These are phyloP conservation scores for Pygocentrus nattereri DNA, from an alignment of 2,797 vertebrate genomes.

Conservation along the genomic window DNA sequence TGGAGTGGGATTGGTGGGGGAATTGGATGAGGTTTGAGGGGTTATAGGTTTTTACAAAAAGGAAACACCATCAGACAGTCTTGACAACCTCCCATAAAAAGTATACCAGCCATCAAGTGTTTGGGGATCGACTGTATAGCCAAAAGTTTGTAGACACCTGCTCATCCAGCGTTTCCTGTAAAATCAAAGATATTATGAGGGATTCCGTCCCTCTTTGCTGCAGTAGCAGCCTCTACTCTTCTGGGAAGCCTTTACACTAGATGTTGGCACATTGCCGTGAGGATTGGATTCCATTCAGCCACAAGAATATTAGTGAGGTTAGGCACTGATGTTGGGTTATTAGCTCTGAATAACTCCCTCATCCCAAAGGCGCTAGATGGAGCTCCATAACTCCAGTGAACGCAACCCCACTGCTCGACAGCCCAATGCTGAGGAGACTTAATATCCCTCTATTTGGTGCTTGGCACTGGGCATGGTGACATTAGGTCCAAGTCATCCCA, in stretches of 20 bases:
- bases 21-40: conserved; percentile 5
- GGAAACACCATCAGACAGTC: not conserved
- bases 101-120: not conserved
- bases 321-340: no score
- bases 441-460: no score
- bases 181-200: not conserved
- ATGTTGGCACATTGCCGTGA: not conserved
- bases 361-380: no score
- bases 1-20: conserved; percentile 11
- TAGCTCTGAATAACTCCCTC: no score
- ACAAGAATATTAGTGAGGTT: no score
- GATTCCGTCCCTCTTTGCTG: not conserved
- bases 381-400: no score
- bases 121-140: not conserved
- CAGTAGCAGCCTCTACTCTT: not conserved
- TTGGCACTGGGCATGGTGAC: no score
- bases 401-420: no score
- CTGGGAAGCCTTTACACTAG: not conserved
- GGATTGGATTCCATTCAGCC: no score
- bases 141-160: not conserved
- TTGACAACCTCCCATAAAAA: not conserved
- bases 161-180: not conserved
- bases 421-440: no score
- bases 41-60: conserved; percentile 7
- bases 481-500: no score